Evolutionary conservation across 2,113 vertebrate genomes (phyloP), one percentile per base, ranked within the genome.

Genomic region (Zootoca vivipara): DNA sequence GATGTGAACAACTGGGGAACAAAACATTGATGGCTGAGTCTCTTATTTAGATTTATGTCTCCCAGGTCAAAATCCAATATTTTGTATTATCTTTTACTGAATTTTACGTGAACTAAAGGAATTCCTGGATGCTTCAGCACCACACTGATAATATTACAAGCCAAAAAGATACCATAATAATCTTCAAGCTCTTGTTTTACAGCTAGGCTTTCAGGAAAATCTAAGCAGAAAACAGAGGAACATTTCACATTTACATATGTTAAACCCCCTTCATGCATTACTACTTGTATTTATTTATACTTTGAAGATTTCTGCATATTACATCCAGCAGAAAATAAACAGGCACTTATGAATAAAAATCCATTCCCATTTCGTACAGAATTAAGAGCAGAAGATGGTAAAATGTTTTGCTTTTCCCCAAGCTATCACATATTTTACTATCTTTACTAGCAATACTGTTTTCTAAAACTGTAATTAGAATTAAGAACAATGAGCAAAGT

Each of bases 401-500:
- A 56, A 79, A 56, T 79, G 30, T 30, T 70, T 30, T 89, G 56
- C 7, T 92, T 90, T 30, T 78, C 91, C 82, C 42, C 30, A 89
- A 90, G 56, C 46, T 87, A 81, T 15, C 38, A 24, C 15, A 67
- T 85, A 93, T 89, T 26, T 30, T 46, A 78, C 38, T 78, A 42
- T 78, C 75, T 78, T 24, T 42, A 73, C 20, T 77, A 93, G 72
- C 86, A 62, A 85, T 8, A 90, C 83, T 9, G 79, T 0, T 88
- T 87, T 85, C 89, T 70, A 28, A 10, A 0, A 0, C 82, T 92
- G 91, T 87, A 87, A 90, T 92, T 91, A 67, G 87, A 93, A 94
- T 92, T 93, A 92, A 93, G 88, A 88, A 91, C 0, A 12, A 83
- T 0, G 1, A 89, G 3, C 26, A 89, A 89, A 86, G 92, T 92